Evolutionary conservation across 53 echinoderm and acorn worm genomes (phyloP), one percentile per base, ranked within the genome.

Genomic region (Mesocentrotus franciscanus): DNA sequence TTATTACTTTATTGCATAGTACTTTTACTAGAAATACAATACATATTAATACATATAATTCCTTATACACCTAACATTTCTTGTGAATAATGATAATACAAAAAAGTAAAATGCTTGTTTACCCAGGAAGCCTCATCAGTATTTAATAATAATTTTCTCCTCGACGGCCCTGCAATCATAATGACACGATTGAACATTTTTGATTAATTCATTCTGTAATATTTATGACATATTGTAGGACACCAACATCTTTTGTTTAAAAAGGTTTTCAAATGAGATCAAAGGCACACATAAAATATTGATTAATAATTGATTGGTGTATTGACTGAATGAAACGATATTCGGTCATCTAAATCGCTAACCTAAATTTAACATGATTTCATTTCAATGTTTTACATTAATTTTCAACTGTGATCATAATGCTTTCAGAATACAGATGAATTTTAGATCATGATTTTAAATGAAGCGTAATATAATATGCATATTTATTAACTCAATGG

Each of bases 21-120:
- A 87, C 87, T 87, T 87, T 87, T 58, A 87, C 58, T 87, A 87
- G 58, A 87, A 29, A 59, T 87, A 56, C 87, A 87, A 87, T 87
- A 87, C 11, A 87, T 87, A 10, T 87, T 87, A 57, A 87, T 58
- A 87, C 87, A 59, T 87, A 13, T 27, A 57, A 15, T 9, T 57
- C 49, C 84, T 87, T 59, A n/a, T 58, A 75, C 11, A n/a, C 75
- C 12, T 75, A 27, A n/a, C 27, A 75, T 12, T 75, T 75, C 30
- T 27, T 75, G 9, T 20, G 27, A 12, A 75, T 20, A 64, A 64
- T 20, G 16, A 64, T 64, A 64, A 64, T 64, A 18, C 20, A 20
- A 18, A 64, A 18, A 4, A 64, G 64, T 64, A 20, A 18, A 64
- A 15, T 10, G 15, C 20, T 64, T 64, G 17, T 18, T 18, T 18